Evolutionary conservation across 2,888 invertebrate genomes (phyloP).

Genomic region (Drosophila hamatofila): DNA sequence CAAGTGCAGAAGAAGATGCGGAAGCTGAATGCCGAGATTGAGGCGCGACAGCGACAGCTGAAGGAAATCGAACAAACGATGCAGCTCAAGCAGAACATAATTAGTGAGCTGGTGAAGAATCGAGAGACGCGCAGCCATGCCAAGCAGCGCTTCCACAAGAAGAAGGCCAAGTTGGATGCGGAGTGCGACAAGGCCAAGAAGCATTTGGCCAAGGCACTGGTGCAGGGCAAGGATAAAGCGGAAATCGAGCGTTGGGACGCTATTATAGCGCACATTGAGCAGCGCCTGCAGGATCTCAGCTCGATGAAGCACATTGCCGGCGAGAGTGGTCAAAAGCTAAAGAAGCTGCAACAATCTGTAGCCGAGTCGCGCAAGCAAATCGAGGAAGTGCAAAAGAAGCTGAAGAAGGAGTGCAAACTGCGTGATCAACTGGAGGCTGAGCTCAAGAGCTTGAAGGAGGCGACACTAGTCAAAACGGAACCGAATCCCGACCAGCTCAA

Average conservation of each 20-base stretch:
- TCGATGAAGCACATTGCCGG: constrained; percentile 87
- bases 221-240: constrained; percentile 85
- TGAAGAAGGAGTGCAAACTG: constrained; percentile 90
- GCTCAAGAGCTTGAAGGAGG: constrained; percentile 86
- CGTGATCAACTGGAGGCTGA: constrained; percentile 90
- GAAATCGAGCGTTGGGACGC: constrained; percentile 85
- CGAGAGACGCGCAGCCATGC: constrained; percentile 87
- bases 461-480: constrained; percentile 78
- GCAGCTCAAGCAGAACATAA: constrained; percentile 90
- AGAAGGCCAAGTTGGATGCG: constrained; percentile 87
- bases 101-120: constrained; percentile 88
- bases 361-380: constrained; percentile 91
- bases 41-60: constrained; percentile 89
- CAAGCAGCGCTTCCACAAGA: constrained; percentile 88
- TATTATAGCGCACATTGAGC: constrained; percentile 86
- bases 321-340: constrained; percentile 88
- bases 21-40: constrained; percentile 86
- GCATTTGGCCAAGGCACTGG: constrained; percentile 86
- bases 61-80: constrained; percentile 90
- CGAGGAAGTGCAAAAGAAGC: constrained; percentile 90
- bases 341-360: constrained; percentile 90
- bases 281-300: constrained; percentile 86
- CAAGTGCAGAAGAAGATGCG: constrained; percentile 83
- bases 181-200: constrained; percentile 88
- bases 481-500: constrained; percentile 87